Evolutionary conservation across 1,140 invertebrate genomes (phyloP), one percentile per base, ranked within the genome.

Genomic region (Cephus cinctus): DNA sequence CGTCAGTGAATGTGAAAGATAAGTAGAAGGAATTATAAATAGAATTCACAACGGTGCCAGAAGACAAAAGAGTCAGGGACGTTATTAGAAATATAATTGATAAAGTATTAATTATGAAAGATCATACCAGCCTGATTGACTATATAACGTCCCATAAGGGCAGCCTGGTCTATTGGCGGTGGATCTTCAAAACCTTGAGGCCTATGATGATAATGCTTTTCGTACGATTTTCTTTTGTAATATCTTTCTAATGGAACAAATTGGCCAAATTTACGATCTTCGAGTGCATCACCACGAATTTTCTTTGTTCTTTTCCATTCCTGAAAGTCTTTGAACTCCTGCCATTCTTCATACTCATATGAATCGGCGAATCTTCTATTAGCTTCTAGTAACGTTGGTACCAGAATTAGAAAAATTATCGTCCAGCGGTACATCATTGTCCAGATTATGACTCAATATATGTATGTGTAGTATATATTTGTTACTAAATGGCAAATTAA

Each of bases 101-200:
- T n/a, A n/a, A n/a, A n/a, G n/a, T 27, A 41, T 32, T 25, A 30
- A 19, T 41, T 47, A 49, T n/a, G n/a, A n/a, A n/a, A n/a, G n/a
- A n/a, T 23, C 42, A 61, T 70, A 79, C 79, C 68, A 45, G 75
- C 70, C 53, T 76, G 65, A 60, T 78, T 77, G 4, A 81, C 78
- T 52, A 82, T 72, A 44, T 76, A 82, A 56, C 80, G 60, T 4
- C 77, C 79, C 74, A 81, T 79, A 46, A 69, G 63, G 1, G 75
- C 77, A 6, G 65, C 70, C 41, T 79, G 38, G 43, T 73, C 56
- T 15, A 61, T 63, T 5, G 75, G 73, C 20, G 77, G 78, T 20
- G 66, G 69, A 30, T 52, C 47, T n/a, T 15, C 14, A 20, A 12
- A 5, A 4, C 22, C 2, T 22, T 21, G 14, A 14, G 19, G 12